These are phyloP conservation scores for Epinephelus coioides DNA, from an alignment of 2,797 vertebrate genomes.

Conservation along the genomic window DNA sequence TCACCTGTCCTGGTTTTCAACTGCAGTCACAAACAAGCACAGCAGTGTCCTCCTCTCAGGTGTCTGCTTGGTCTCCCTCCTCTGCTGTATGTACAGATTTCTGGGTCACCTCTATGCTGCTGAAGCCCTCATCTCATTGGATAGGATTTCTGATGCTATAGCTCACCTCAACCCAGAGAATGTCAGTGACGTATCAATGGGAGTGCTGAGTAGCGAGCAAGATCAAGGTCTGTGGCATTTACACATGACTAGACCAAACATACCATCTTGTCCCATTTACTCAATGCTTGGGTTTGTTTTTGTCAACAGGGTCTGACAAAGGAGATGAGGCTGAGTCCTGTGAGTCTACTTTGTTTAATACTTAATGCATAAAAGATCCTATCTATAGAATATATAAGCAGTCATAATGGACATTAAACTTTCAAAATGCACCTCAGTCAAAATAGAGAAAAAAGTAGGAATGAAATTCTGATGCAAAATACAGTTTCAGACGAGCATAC, in stretches of 20 bases:
- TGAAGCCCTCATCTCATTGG: constrained; percentile 98
- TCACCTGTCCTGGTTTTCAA: no score
- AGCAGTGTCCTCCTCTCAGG: background rate
- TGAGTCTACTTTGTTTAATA: constrained; percentile 81
- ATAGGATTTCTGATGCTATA: constrained; percentile 98
- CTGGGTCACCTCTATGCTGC: constrained; percentile 98
- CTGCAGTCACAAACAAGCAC: no score
- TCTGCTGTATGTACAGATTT: constrained; percentile 85
- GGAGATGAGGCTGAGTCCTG: constrained; percentile 96
- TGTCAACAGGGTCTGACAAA: constrained; percentile 92
- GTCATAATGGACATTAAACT: background rate
- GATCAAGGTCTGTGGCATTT: constrained; percentile 90
- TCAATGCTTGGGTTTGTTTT: background rate
- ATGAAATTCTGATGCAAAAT: background rate
- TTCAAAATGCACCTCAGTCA: background rate
- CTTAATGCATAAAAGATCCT: background rate
- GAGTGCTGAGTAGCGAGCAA: constrained; percentile 93
- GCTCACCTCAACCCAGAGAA: constrained; percentile 98
- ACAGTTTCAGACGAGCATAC: background rate
- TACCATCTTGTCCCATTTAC: rapidly evolving
- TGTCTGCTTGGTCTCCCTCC: background rate
- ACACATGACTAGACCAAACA: no score
- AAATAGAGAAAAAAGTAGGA: background rate
- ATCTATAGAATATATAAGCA: background rate
- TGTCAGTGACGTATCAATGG: constrained; percentile 95